A percentile compares a stretch with the other conserved stretches of the same genome.
These are phyloP conservation scores for Perdita meconis DNA, from an alignment of 2,888 invertebrate genomes.

Conservation along the genomic window DNA sequence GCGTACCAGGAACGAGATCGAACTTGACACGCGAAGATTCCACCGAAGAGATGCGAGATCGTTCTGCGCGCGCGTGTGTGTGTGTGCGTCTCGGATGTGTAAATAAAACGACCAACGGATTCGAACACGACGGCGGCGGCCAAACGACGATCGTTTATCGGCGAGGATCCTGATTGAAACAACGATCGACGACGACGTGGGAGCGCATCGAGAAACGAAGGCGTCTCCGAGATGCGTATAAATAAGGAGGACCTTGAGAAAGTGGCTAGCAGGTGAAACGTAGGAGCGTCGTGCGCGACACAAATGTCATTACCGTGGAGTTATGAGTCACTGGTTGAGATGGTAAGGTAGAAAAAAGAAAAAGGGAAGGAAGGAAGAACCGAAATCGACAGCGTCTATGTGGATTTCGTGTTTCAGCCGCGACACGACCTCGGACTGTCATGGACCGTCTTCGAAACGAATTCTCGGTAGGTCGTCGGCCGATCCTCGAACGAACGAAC, in stretches of 20 bases:
- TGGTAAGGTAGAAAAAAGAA: conserved; percentile 42
- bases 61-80: no score
- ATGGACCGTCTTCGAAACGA: no score
- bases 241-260: conserved; percentile 61
- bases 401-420: no score
- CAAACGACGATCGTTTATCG: background rate
- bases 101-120: conserved; percentile 16
- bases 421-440: no score
- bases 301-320: conserved; percentile 73
- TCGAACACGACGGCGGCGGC: conserved; percentile 3
- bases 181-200: conserved; percentile 15
- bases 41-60: conserved; percentile 2
- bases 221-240: conserved; percentile 39
- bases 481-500: conserved; percentile 4
- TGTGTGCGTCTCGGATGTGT: conserved; percentile 37
- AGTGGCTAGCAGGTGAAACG: conserved; percentile 57
- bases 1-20: conserved; percentile 17
- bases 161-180: conserved; percentile 20
- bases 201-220: conserved; percentile 18
- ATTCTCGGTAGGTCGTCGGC: no score
- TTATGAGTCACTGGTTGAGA: conserved; percentile 67
- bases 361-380: background rate
- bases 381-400: no score
- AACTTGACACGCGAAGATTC: conserved; percentile 12
- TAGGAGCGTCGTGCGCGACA: conserved; percentile 57